Base-by-base conservation (phyloP, 2,113 vertebrate genomes). In the Melozone crissalis region DNA sequence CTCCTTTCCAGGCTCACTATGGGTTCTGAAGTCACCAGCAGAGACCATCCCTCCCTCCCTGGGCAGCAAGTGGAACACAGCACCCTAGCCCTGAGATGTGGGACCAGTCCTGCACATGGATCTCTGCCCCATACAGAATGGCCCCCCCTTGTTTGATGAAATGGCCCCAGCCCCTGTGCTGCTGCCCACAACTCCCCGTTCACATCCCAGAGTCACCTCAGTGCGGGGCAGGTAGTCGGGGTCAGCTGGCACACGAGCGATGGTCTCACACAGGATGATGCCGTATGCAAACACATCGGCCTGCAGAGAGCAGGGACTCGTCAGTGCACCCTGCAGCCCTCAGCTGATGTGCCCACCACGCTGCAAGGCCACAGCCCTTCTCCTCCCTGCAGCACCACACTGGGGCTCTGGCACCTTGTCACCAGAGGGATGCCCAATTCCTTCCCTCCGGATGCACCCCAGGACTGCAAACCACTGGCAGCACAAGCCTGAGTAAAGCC, bases 231-330 rank as follows among this genome's bases (percentile, higher is more conserved):
- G 96, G 94, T 99, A 98, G 94, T 99, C 99, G 0, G 99, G 99
- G 91, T 99, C 99, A 1, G 99, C 99, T 11, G 99, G 98, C 31
- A 99, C 98, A 31, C 99, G 98, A 31, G 99, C 99, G 0, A 99
- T 99, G 95, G 98, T 98, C 97, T 99, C 99, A 12, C 99, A 99
- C 76, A 99, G 97, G 96, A 99, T 99, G 95, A 99, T 99, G 52
- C 99, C 99, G 0, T 98, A 99, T 0, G 99, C 98, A 37, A 99
- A 99, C 86, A 99, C 98, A 15, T 98, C 98, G 0, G 96, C 98
- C 98, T 98, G 91, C 17, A 35, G 61, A 77, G 22, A 94, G 79
- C 49, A 67, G 21, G 26, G 26, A 84, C 83, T 92, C 83, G 80
- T 0, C 5, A 3, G 5, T 5, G 27, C 6, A n/a, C 1, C 9